Evolutionary conservation across 2,113 vertebrate genomes (phyloP).

Genomic region (Bucco capensis): DNA sequence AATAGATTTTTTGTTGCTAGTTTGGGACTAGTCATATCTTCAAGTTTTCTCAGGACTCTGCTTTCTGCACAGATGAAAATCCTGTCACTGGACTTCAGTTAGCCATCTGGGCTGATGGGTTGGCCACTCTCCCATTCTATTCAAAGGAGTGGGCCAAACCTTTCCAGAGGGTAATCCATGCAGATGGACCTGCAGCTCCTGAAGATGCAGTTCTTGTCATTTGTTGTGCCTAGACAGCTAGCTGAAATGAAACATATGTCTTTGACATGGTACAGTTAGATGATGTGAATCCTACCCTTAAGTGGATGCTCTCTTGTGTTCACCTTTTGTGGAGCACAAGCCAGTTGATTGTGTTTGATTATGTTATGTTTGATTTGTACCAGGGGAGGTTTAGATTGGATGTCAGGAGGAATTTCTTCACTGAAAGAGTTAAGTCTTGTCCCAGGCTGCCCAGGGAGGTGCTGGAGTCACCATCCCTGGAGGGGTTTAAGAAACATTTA

Average conservation of each 20-base stretch:
- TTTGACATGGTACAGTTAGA: not conserved
- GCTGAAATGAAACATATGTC: not conserved
- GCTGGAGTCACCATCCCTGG: too few species aligned
- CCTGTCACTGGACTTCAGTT: not conserved
- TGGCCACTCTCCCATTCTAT: accelerated
- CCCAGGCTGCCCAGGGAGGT: too few species aligned
- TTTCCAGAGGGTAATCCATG: not conserved
- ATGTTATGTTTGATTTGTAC: too few species aligned
- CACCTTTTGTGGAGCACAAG: not conserved
- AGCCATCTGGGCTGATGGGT: not conserved
- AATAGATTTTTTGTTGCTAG: not conserved
- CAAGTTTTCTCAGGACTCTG: not conserved
- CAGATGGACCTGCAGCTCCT: not conserved
- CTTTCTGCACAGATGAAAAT: not conserved
- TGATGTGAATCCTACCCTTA: not conserved
- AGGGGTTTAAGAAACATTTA: too few species aligned
- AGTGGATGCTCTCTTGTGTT: not conserved
- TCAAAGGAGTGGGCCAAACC: not conserved
- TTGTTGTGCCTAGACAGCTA: not conserved
- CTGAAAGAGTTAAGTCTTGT: too few species aligned
- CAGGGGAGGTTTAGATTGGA: too few species aligned
- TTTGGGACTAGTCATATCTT: not conserved
- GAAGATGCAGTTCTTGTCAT: not conserved
- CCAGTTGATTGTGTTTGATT: not conserved
- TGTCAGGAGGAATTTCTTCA: too few species aligned